These are phyloP conservation scores for Latheticus oryzae DNA, from an alignment of 2,888 invertebrate genomes.

Conservation along the genomic window DNA sequence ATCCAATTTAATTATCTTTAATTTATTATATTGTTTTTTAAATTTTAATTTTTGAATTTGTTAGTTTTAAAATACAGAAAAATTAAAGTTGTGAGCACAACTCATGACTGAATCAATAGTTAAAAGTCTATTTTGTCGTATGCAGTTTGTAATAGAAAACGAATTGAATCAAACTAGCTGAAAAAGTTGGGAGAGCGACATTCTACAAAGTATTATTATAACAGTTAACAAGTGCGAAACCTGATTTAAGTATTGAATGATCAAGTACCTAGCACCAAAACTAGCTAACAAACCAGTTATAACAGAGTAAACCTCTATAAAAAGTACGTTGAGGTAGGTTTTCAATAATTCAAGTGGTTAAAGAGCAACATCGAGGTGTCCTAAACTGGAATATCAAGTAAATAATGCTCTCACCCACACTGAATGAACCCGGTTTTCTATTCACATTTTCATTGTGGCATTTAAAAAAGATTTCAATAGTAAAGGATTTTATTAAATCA, in stretches of 20 bases:
- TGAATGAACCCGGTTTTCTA: conserved; percentile 50
- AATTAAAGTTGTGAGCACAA: no score
- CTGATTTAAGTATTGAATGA: conserved; percentile 59
- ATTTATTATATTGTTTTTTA: no score
- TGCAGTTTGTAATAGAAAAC: not conserved
- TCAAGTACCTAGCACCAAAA: conserved; percentile 59
- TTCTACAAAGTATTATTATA: conserved; percentile 40
- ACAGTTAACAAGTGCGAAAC: conserved; percentile 51
- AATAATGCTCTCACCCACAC: conserved; percentile 54
- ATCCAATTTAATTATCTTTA: conserved; percentile 24
- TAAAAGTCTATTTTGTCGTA: no score
- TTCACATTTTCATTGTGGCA: conserved; percentile 44
- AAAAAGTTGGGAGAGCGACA: conserved; percentile 31
- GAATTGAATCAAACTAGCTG: conserved; percentile 5
- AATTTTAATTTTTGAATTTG: no score
- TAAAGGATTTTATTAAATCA: no score
- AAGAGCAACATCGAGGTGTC: conserved; percentile 54
- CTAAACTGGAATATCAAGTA: conserved; percentile 59
- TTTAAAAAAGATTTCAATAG: no score
- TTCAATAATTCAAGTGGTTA: conserved; percentile 57
- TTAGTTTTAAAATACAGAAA: no score
- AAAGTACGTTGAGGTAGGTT: conserved; percentile 60
- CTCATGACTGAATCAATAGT: no score
- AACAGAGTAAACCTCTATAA: conserved; percentile 58
- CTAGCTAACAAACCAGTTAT: conserved; percentile 59